A percentile compares a stretch with the other conserved stretches of the same genome.
Conservation (phyloP, 2,113 vertebrate genomes). For the Catharus bicknelli region DNA sequence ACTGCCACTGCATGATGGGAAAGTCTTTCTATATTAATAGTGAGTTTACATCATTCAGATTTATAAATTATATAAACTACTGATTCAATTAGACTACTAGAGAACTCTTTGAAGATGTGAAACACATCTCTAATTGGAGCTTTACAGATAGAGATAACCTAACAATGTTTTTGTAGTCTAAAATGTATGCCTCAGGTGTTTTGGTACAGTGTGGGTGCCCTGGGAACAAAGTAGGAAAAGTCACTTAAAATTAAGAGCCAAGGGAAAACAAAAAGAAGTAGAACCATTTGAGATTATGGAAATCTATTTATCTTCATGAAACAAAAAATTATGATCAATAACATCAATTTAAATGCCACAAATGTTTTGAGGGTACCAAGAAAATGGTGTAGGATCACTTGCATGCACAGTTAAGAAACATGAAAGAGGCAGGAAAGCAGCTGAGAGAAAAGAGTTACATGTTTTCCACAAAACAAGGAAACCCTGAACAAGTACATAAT, state of each 20-base stretch:
- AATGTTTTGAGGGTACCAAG: not conserved
- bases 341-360: not conserved
- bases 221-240: not conserved
- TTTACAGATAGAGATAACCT: not conserved
- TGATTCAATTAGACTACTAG: not conserved
- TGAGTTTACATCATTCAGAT: not conserved
- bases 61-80: not conserved
- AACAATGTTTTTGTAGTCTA: not conserved
- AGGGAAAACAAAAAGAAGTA: not conserved
- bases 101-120: slow-evolving; percentile 17
- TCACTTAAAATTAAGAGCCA: not conserved
- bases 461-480: not conserved
- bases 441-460: not conserved
- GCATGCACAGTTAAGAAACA: not conserved
- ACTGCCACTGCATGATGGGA: not conserved
- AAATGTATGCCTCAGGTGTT: not conserved
- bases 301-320: not conserved
- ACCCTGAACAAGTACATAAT: fast-evolving
- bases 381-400: not conserved
- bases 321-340: not conserved
- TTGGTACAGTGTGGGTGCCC: not conserved
- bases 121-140: not conserved
- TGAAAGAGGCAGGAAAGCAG: not conserved
- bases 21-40: not conserved
- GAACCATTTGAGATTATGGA: not conserved